Evolutionary conservation across 2,888 invertebrate species (phyloP).

Genomic region (Nesidiocoris tenuis): DNA sequence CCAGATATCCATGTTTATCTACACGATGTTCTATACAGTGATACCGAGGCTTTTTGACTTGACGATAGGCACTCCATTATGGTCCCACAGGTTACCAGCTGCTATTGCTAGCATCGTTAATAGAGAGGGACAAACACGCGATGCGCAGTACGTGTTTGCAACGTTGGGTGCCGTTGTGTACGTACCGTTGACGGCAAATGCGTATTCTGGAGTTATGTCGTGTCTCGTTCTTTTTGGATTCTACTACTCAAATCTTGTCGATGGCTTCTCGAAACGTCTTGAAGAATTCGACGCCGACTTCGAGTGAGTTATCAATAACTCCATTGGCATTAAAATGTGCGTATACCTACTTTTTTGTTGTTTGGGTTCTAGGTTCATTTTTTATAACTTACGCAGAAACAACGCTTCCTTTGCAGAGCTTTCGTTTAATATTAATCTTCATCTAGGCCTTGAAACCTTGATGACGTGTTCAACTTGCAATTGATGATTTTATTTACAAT

Average conservation of each 20-base stretch:
- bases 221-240: background rate
- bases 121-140: background rate
- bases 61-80: background rate
- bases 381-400: too few relatives aligned
- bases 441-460: too few relatives aligned
- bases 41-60: background rate
- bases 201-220: background rate
- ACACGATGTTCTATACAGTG: background rate
- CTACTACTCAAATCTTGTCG: background rate
- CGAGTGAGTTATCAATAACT: too few relatives aligned
- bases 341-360: too few relatives aligned
- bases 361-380: too few relatives aligned
- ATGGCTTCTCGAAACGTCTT: background rate
- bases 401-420: too few relatives aligned
- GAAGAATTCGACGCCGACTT: too few relatives aligned
- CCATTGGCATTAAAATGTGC: too few relatives aligned
- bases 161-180: background rate
- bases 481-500: too few relatives aligned
- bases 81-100: background rate
- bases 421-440: too few relatives aligned
- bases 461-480: too few relatives aligned
- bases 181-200: background rate
- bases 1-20: background rate
- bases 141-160: background rate
- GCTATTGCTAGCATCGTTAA: background rate